Conservation (phyloP, 1,140 invertebrate genomes). For the Drosophila busckii region DNA sequence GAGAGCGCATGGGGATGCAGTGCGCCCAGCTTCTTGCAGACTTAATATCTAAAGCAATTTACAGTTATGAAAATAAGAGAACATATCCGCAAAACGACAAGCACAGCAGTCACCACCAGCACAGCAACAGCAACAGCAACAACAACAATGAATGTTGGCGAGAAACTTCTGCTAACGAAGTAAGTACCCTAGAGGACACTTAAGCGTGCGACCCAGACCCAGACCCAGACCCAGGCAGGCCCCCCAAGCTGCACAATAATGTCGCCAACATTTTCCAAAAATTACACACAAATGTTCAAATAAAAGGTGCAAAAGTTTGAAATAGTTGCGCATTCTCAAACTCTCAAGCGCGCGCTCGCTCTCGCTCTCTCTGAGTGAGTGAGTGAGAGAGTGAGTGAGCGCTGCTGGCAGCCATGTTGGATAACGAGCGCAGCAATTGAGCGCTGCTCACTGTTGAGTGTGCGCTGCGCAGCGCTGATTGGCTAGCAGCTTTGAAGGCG, state of each 20-base stretch:
- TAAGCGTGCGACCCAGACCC: slow-evolving; percentile 67
- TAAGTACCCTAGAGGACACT: slow-evolving; percentile 78
- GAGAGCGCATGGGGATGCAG: slow-evolving; percentile 27
- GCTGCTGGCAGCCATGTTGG: slow-evolving; percentile 67
- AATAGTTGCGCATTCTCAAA: slow-evolving; percentile 36
- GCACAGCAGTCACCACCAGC: slow-evolving; percentile 42
- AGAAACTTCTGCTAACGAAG: slow-evolving; percentile 77
- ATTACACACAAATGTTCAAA: slow-evolving; percentile 74
- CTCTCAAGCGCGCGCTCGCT: not conserved
- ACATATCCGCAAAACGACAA: slow-evolving; percentile 76
- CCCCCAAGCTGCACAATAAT: slow-evolving; percentile 50
- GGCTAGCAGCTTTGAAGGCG: slow-evolving; percentile 46
- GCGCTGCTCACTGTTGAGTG: slow-evolving; percentile 16
- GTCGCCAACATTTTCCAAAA: slow-evolving; percentile 74
- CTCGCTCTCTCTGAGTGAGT: slow-evolving; percentile 1
- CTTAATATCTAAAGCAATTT: slow-evolving; percentile 79
- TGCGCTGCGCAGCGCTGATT: slow-evolving; percentile 27
- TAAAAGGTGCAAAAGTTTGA: slow-evolving; percentile 71
- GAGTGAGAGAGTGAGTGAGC: slow-evolving; percentile 22
- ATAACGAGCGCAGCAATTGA: slow-evolving; percentile 37
- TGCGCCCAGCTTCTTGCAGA: slow-evolving; percentile 42
- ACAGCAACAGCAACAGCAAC: slow-evolving; percentile 17
- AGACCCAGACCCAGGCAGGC: too few species aligned
- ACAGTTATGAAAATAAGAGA: slow-evolving; percentile 79
- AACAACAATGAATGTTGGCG: slow-evolving; percentile 47